phyloP scores from a whole-genome alignment of 2,113 vertebrate species.

The Tympanuchus pallidicinctus region DNA sequence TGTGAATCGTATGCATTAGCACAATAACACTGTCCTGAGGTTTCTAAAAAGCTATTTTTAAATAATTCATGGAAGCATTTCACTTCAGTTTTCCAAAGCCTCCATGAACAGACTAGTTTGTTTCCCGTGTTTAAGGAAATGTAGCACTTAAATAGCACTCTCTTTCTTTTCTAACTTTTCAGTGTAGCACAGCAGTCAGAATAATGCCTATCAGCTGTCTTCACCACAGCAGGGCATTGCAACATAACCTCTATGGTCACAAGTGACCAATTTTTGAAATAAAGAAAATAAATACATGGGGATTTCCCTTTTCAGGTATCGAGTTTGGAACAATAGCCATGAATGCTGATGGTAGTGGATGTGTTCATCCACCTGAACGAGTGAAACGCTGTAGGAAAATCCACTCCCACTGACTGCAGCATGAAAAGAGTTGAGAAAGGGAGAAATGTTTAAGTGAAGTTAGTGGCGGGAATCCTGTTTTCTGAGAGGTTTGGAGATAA shows the following conservation, averaged over 20 bases:
- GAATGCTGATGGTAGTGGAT: accelerated
- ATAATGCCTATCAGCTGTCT: neutral
- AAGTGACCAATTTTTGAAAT: neutral
- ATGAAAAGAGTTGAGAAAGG: neutral
- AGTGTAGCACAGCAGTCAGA: neutral
- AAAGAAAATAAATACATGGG: neutral
- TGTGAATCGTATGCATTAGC: neutral
- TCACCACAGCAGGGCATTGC: neutral
- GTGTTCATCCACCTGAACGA: accelerated
- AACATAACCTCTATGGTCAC: neutral
- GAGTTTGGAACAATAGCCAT: neutral
- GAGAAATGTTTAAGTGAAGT: neutral
- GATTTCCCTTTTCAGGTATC: neutral
- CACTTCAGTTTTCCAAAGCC: neutral
- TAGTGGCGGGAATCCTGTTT: neutral
- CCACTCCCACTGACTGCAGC: neutral
- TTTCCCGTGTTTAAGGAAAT: neutral
- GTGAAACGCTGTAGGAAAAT: neutral
- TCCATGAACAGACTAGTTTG: neutral
- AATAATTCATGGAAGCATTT: slow-evolving; percentile 39
- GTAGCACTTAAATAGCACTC: neutral
- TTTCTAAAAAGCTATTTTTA: neutral
- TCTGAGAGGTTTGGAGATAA: neutral
- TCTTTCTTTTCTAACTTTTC: neutral
- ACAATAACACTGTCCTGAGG: neutral